Conservation (phyloP, 64 coral and sea anemone species). For the Catalaphyllia jardinei region DNA sequence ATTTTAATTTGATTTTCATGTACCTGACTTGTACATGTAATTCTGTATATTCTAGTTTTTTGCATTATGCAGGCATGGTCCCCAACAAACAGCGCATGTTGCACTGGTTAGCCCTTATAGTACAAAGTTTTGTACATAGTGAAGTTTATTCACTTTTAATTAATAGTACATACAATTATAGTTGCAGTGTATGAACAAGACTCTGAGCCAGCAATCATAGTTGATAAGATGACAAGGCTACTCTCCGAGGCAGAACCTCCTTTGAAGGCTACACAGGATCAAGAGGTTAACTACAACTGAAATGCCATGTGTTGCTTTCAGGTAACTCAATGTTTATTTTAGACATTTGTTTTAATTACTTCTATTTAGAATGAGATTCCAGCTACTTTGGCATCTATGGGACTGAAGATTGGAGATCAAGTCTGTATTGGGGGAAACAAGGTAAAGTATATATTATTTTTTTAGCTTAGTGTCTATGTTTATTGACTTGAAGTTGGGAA, state of each 20-base stretch:
- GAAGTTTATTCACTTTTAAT: too few species aligned
- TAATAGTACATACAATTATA: too few species aligned
- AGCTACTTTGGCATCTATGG: constrained; percentile 43
- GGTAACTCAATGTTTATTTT: neutral
- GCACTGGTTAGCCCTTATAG: too few species aligned
- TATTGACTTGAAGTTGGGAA: neutral
- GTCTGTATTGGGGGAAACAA: constrained; percentile 84
- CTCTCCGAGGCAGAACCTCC: constrained; percentile 86
- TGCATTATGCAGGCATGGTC: too few species aligned
- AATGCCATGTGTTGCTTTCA: neutral
- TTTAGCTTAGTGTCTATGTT: neutral
- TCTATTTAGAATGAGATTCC: constrained; percentile 63
- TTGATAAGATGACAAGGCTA: constrained; percentile 80
- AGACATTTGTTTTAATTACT: neutral
- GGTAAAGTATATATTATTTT: constrained; percentile 37
- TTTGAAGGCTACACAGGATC: constrained; percentile 24
- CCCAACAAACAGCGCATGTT: too few species aligned
- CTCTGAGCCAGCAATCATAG: constrained; percentile 80
- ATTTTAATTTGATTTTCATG: too few species aligned
- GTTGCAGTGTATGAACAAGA: constrained; percentile 85
- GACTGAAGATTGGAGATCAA: constrained; percentile 84
- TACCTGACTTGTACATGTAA: too few species aligned
- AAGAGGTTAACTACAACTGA: constrained; percentile 60
- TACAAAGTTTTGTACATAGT: too few species aligned
- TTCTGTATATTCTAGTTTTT: too few species aligned